These are phyloP conservation scores for Helicoverpa armigera DNA, from an alignment of 1,140 invertebrate genomes.

Conservation along the genomic window DNA sequence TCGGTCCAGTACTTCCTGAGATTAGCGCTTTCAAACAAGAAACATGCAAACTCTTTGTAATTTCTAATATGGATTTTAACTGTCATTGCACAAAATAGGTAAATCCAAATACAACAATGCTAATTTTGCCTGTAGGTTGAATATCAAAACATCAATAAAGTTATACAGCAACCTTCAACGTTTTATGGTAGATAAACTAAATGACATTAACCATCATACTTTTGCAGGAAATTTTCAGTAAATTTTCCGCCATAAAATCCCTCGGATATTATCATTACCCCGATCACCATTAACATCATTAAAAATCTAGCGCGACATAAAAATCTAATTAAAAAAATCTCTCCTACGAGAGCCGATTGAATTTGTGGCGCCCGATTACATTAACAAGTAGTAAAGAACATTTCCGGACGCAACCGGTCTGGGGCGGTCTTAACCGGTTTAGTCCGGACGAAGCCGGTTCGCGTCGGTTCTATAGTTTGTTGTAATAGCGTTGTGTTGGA, in stretches of 20 bases:
- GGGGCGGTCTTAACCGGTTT: conserved; percentile 61
- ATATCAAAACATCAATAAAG: neutral
- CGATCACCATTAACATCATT: conserved; percentile 34
- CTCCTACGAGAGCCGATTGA: conserved; percentile 41
- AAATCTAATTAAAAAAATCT: conserved; percentile 51
- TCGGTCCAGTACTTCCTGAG: too few species aligned
- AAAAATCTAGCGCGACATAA: conserved; percentile 27
- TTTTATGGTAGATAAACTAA: neutral
- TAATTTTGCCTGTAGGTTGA: too few species aligned
- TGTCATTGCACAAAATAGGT: too few species aligned
- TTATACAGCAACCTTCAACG: neutral
- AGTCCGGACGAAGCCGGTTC: conserved; percentile 51
- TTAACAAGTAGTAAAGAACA: conserved; percentile 80
- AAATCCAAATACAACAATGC: too few species aligned
- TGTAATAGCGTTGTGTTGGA: conserved; percentile 59
- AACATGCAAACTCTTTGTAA: too few species aligned
- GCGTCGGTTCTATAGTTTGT: conserved; percentile 60
- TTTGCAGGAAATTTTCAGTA: neutral
- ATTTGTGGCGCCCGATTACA: conserved; percentile 67
- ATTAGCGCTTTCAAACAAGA: too few species aligned
- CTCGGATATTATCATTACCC: conserved; percentile 31
- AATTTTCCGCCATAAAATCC: conserved; percentile 22
- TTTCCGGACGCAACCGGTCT: conserved; percentile 72
- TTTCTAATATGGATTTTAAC: too few species aligned
- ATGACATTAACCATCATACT: neutral